Conservation (phyloP, 2,113 vertebrate species). For the Petrocephalus microphthalmus region DNA sequence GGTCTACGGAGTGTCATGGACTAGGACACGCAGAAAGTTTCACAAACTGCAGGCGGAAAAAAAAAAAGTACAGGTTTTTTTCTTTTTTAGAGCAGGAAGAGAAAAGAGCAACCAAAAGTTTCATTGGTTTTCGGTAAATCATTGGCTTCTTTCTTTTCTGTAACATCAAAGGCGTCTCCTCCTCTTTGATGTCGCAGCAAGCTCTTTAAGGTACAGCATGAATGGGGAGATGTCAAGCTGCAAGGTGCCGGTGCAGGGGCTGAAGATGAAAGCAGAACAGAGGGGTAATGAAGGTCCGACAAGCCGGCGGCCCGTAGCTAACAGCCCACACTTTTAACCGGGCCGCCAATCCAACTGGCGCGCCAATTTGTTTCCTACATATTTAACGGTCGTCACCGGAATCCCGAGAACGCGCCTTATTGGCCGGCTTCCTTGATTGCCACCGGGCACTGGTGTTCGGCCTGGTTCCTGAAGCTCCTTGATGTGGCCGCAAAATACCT, state of each 20-base stretch:
- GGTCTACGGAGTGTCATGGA: not conserved
- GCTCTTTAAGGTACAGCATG: conserved; percentile 96
- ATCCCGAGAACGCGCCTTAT: conserved; percentile 6
- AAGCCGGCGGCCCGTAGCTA: conserved; percentile 64
- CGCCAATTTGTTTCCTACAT: conserved; percentile 9
- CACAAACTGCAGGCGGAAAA: conserved; percentile 22
- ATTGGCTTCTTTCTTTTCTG: conserved; percentile 88
- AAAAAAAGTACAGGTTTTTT: conserved; percentile 40
- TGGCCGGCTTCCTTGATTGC: not conserved
- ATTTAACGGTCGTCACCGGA: conserved; percentile 50
- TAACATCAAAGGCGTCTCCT: conserved; percentile 82
- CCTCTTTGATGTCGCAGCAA: conserved; percentile 90
- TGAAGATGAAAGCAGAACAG: conserved; percentile 91
- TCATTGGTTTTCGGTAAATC: conserved; percentile 82
- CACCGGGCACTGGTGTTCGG: not conserved
- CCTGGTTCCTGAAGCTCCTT: not conserved
- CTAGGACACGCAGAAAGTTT: not conserved
- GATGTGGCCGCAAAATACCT: not conserved
- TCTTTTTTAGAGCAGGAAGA: conserved; percentile 50
- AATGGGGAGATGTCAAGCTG: conserved; percentile 95
- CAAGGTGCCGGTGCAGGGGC: conserved; percentile 87
- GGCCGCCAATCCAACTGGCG: conserved; percentile 42
- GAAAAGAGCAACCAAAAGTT: conserved; percentile 68
- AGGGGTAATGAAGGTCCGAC: conserved; percentile 96
- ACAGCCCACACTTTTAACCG: conserved; percentile 50